Base-by-base conservation (phyloP, 2,113 vertebrate species). In the Rhinopomastus cyanomelas region DNA sequence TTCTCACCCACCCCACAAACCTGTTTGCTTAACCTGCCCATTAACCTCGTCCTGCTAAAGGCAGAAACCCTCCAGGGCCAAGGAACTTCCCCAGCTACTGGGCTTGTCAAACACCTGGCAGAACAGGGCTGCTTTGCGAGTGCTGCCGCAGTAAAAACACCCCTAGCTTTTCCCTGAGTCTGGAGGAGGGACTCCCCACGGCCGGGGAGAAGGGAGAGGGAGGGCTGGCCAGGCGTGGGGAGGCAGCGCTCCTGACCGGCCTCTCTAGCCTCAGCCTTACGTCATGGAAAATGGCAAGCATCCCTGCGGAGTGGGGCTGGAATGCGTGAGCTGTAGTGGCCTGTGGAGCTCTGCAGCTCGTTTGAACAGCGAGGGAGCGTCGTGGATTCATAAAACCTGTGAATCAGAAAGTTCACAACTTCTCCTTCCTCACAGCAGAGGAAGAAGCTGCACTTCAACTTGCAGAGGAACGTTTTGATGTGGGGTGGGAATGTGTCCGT, bases 261-360 rank as follows among this genome's bases (percentile, higher is more conserved):
- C 81, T 89, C 44, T 83, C 78, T 77, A 60, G 84, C 71, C n/a
- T 64, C 42, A 56, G 76, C 65, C 11, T 76, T 71, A 29, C 92
- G 88, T 92, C 60, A 96, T 93, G 88, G 92, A 93, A 94, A 97
- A 96, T 89, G 89, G 79, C 90, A 90, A 9, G 8, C n/a, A 17
- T 78, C 91, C 87, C 91, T 69, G 69, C 3, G 2, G 83, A 90
- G 83, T 37, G 0, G 92, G 30, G 86, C 79, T 76, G 93, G 84
- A 92, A 91, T 69, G 84, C 11, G 1, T 39, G 67, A 62, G 69
- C 68, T 74, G 90, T n/a, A 78, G 67, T 14, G 59, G 92, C 71
- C 83, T 84, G 67, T 48, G 85, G 73, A 89, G 88, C 39, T 91
- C 94, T 95, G 89, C 72, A 77, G 86, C 89, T 96, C 67, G 1